These are phyloP conservation scores for Harpegnathos saltator DNA, from an alignment of 1,140 invertebrate species.

Conservation along the genomic window DNA sequence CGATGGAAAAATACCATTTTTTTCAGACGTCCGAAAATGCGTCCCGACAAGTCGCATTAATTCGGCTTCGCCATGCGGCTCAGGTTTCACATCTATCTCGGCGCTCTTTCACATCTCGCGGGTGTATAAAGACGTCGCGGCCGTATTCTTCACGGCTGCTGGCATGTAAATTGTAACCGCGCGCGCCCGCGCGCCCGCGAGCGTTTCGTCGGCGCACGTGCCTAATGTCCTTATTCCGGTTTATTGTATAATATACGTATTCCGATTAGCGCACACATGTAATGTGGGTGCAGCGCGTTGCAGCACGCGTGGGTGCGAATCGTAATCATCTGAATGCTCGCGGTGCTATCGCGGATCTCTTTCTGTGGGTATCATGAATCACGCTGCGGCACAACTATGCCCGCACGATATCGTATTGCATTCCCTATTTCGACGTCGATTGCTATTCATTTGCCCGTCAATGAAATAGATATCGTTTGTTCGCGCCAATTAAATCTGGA, in stretches of 20 bases:
- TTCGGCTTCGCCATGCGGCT: not conserved
- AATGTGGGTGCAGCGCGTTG: conserved; percentile 64
- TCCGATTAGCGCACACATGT: conserved; percentile 72
- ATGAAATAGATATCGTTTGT: conserved; percentile 31
- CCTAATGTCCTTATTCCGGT: conserved; percentile 72
- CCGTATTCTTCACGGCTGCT: conserved; percentile 66
- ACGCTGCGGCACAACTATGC: conserved; percentile 24
- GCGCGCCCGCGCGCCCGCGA: conserved; percentile 36
- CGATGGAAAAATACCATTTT: too few species aligned
- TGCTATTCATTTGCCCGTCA: conserved; percentile 44
- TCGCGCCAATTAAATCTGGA: conserved; percentile 17
- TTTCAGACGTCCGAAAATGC: not conserved
- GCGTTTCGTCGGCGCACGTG: conserved; percentile 56
- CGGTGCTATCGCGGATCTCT: conserved; percentile 65
- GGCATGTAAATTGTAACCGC: conserved; percentile 66
- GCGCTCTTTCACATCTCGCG: not conserved
- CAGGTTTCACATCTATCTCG: not conserved
- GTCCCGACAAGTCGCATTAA: not conserved
- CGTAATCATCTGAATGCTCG: conserved; percentile 71
- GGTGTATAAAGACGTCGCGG: conserved; percentile 62
- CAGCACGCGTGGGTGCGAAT: conserved; percentile 67
- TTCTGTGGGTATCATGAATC: conserved; percentile 58
- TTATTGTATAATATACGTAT: conserved; percentile 62
- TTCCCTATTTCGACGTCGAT: conserved; percentile 25
- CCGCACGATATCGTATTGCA: conserved; percentile 35